phyloP scores from a whole-genome alignment of 2,113 vertebrate genomes.

The Colistium nudipinnis region DNA sequence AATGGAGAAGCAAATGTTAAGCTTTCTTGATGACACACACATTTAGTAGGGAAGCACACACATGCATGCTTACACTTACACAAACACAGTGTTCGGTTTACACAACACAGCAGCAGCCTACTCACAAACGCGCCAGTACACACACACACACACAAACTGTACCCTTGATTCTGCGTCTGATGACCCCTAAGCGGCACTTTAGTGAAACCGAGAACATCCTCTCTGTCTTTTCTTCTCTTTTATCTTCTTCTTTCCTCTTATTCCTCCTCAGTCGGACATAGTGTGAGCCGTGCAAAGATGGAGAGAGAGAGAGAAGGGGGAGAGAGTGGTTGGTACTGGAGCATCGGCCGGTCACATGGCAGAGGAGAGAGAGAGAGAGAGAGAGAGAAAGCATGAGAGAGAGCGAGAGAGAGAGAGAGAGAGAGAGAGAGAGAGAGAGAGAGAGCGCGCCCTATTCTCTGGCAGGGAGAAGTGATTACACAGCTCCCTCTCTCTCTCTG shows the following conservation, averaged over 20 bases:
- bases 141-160: constrained; percentile 61
- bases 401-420: constrained; percentile 47
- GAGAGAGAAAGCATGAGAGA: constrained; percentile 27
- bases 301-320: constrained; percentile 32
- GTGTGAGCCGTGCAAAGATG: constrained; percentile 62
- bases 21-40: not conserved
- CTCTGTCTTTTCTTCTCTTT: constrained; percentile 43
- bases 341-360: constrained; percentile 80
- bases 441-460: constrained; percentile 47
- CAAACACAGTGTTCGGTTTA: no score
- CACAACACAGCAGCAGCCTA: not conserved
- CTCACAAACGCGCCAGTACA: constrained; percentile 26
- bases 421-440: constrained; percentile 38
- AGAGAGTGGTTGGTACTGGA: constrained; percentile 42
- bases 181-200: constrained; percentile 91
- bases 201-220: constrained; percentile 92
- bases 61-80: not conserved
- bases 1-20: not conserved
- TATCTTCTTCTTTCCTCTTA: constrained; percentile 45
- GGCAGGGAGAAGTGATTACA: constrained; percentile 34
- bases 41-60: not conserved
- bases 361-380: constrained; percentile 29
- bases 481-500: not conserved
- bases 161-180: constrained; percentile 89
- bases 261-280: constrained; percentile 74